Evolutionary conservation across 1,140 invertebrate species (phyloP), one percentile per base, ranked within the genome.

Genomic region (Papilio polyxenes): DNA sequence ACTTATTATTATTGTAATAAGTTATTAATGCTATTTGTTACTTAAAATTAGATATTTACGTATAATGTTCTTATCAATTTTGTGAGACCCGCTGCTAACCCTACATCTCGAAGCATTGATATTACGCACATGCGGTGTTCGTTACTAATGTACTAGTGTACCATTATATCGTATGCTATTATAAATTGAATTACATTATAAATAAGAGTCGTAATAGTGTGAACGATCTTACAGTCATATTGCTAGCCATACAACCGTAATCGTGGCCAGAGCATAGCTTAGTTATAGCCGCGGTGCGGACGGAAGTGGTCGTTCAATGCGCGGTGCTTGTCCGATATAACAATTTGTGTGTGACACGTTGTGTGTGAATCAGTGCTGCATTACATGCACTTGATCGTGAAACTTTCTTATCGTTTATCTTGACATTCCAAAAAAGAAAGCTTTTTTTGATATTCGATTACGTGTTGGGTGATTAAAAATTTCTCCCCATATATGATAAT

Each of bases 321-420:
- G 80, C 83, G n/a, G 59, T 69, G 37, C 44, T 62, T 37, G 31
- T n/a, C 31, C 40, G 13, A 44, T 69, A 23, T n/a, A 65, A 80
- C 85, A 85, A 85, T 85, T 90, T 86, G 85, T 83, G 87, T 88
- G 86, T 83, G 83, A 80, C 44, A 80, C 40, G 82, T 77, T 88
- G 85, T 84, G 85, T 87, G 85, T 83, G 65, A 72, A 23, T 86
- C 84, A 74, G 86, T 83, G 86, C 83, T 84, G 87, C 88, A 89
- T 87, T 86, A 84, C 85, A 85, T 90, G 88, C 89, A 92, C 88
- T 91, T 92, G 88, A 93, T 92, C 91, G 92, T 93, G 92, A 94
- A 94, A 94, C 91, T 93, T 90, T 90, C 88, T 88, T 90, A 92
- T 88, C 87, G 89, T 91, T 92, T 90, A 88, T 92, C 91, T 91